Evolutionary conservation across 2,113 vertebrate species (phyloP).

Genomic region (Leptosomus discolor): DNA sequence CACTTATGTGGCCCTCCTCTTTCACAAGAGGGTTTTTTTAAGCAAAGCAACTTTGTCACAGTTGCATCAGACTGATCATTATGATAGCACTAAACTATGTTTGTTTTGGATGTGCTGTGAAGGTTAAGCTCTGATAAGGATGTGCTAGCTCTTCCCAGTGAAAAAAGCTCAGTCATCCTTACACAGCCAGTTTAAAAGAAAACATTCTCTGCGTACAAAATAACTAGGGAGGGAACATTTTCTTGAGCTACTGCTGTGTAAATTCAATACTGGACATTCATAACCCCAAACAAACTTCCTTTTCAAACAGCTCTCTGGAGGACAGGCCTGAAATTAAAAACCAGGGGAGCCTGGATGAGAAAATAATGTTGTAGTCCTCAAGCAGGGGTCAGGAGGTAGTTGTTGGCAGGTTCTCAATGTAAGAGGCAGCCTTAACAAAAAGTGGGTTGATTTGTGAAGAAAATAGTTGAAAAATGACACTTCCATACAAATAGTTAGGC

Average conservation of each 20-base stretch:
- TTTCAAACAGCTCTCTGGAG: background rate
- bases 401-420: background rate
- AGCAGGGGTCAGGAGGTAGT: background rate
- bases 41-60: background rate
- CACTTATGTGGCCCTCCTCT: no score
- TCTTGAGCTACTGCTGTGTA: background rate
- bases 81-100: background rate
- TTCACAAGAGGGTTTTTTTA: background rate
- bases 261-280: background rate
- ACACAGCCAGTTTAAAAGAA: background rate
- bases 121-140: background rate
- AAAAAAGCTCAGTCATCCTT: conserved; percentile 8
- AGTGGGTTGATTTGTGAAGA: background rate
- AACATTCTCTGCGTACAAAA: background rate
- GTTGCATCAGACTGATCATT: background rate
- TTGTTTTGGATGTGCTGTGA: background rate
- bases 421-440: background rate
- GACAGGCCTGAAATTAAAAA: background rate
- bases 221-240: background rate
- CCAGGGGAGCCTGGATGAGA: background rate
- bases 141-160: background rate
- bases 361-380: background rate
- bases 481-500: background rate
- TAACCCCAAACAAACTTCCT: background rate
- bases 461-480: background rate